A percentile compares a stretch with the other conserved stretches of the same genome.
Evolutionary conservation across 2,113 vertebrate genomes (phyloP).

Genomic region (Aspidoscelis tigris): DNA sequence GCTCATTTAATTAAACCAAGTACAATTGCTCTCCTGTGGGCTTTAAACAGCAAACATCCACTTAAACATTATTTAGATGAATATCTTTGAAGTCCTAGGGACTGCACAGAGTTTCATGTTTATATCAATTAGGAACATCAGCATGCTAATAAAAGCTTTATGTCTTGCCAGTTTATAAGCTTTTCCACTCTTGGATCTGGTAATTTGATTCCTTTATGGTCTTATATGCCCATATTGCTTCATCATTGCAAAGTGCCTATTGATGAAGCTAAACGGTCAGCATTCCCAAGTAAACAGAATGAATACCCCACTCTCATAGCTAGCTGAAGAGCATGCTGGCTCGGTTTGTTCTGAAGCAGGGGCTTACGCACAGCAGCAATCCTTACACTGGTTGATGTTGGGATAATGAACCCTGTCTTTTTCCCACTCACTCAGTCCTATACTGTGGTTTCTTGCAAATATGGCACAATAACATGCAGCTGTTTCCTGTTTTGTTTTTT

Average conservation of each 20-base stretch:
- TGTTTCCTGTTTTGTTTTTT: background rate
- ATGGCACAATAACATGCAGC: too few species aligned
- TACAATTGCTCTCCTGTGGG: conserved; percentile 64
- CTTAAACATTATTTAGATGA: conserved; percentile 70
- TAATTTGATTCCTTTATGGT: conserved; percentile 48
- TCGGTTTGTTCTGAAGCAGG: background rate
- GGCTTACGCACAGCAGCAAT: background rate
- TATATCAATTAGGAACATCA: conserved; percentile 59
- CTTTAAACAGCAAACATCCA: conserved; percentile 63
- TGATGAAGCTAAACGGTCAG: conserved; percentile 38
- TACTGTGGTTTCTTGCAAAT: background rate
- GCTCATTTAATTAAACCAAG: conserved; percentile 72
- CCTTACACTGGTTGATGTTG: background rate
- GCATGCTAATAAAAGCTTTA: conserved; percentile 46
- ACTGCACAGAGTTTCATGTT: conserved; percentile 44
- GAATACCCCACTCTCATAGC: conserved; percentile 28
- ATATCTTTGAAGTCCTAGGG: conserved; percentile 60
- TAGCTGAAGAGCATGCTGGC: conserved; percentile 23
- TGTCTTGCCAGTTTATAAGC: conserved; percentile 39
- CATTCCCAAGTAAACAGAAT: conserved; percentile 33
- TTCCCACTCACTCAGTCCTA: background rate
- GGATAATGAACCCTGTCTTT: background rate
- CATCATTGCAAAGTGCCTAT: conserved; percentile 6
- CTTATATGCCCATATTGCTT: conserved; percentile 25
- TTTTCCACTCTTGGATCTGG: background rate